Conservation (phyloP, 2,113 vertebrate genomes). For the Danio rerio region GRCz12tu NC_133187.1:38878001-38878500, state of each 20-base stretch:
- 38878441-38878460: conserved; percentile 21
- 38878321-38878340: too few species aligned
- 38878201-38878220: conserved; percentile 9
- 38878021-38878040: neutral
- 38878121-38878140: neutral
- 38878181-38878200: neutral
- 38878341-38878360: neutral
- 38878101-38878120: neutral
- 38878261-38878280: neutral
- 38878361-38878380: neutral
- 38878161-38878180: neutral
- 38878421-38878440: conserved; percentile 11
- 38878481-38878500: neutral
- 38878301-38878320: neutral
- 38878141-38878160: neutral
- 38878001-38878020: conserved; percentile 19
- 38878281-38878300: conserved; percentile 6
- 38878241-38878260: neutral
- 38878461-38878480: conserved; percentile 29
- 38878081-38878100: conserved; percentile 37
- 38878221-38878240: neutral
- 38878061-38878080: conserved; percentile 28
- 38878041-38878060: conserved; percentile 52
- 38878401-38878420: conserved; percentile 16
- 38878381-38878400: neutral